Evolutionary conservation across 2,888 invertebrate species (phyloP), one percentile per base, ranked within the genome.

Genomic region (Nematopogon swammerdamellus): DNA sequence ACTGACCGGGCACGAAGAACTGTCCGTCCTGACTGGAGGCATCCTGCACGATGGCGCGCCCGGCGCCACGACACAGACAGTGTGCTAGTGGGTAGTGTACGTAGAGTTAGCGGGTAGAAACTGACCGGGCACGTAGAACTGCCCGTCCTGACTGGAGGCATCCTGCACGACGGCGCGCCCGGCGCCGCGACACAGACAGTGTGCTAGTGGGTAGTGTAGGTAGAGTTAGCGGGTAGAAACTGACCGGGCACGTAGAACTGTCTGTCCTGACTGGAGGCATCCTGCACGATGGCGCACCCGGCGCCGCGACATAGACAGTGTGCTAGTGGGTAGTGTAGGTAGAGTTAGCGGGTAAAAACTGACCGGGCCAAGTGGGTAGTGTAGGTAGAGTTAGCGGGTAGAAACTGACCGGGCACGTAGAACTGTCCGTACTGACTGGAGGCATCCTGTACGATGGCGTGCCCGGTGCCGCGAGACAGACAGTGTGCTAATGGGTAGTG

Each of bases 51-150:
- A 96, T 92, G 57, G 93, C 90, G 62, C 88, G 55, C 84, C 82
- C 18, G 89, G 88, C 53, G 88, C 53, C 89, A 87, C 54, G 92
- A 88, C 86, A 95, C 93, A 55, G 94, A 89, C 64, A n/a, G n/a
- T n/a, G n/a, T n/a, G n/a, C n/a, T n/a, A n/a, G n/a, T n/a, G n/a
- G n/a, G n/a, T n/a, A n/a, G n/a, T n/a, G n/a, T n/a, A n/a, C n/a
- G n/a, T n/a, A n/a, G n/a, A n/a, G n/a, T n/a, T n/a, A n/a, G n/a
- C n/a, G n/a, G n/a, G n/a, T n/a, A n/a, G n/a, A n/a, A n/a, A n/a
- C n/a, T n/a, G n/a, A n/a, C n/a, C n/a, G n/a, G n/a, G n/a, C n/a
- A 95, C 91, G 81, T 91, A 95, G 81, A 93, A 95, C 71, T 89
- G 88, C 62, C 89, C 87, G 70, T 97, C 96, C 75, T 91, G 94